Base-by-base conservation (phyloP, 2,888 invertebrate genomes). In the Merodon equestris region DNA sequence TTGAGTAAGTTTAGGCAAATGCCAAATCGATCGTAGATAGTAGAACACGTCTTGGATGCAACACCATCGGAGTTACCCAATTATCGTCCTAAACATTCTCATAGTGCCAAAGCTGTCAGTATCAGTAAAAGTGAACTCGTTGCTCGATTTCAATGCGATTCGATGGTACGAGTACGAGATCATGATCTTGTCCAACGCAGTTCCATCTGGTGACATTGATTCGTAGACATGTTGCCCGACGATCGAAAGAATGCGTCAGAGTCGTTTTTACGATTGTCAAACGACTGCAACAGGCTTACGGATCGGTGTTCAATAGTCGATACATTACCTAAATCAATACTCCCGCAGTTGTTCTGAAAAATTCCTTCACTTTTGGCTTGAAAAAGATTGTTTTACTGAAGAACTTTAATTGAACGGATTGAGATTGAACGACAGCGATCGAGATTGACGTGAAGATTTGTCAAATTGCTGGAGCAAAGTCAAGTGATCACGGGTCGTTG, bases 381-480 rank as follows among this genome's bases (percentile, higher is more conserved):
- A 15, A 19, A 19, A 51, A 5, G 1, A 34, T 15, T 47, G 38
- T 14, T 36, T 42, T 42, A 1, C 13, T 5, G n/a, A 60, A 57
- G 58, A 64, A 64, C 36, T 56, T 64, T 60, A 71, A 76, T 71
- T 76, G 64, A 70, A 47, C 64, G 34, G 36, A 12, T 38, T 48
- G 54, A 50, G 54, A 13, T 38, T 42, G 60, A 50, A 58, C 14
- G 71, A 70, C 70, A 75, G 68, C 57, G 19, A 42, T 64, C 75
- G 57, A 75, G 75, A 76, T 76, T 34, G 64, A 60, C 44, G 34
- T 44, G 45, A 45, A 76, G 76, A 76, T 76, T 71, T 70, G 70
- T 70, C 75, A 58, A 70, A 58, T 56, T 34, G 60, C 42, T 60
- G 42, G n/a, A 14, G 40, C 27, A 34, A 27, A 44, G 27, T 27